phyloP scores from a whole-genome alignment of 2,888 invertebrate species.

The Eupithecia subumbrata region DNA sequence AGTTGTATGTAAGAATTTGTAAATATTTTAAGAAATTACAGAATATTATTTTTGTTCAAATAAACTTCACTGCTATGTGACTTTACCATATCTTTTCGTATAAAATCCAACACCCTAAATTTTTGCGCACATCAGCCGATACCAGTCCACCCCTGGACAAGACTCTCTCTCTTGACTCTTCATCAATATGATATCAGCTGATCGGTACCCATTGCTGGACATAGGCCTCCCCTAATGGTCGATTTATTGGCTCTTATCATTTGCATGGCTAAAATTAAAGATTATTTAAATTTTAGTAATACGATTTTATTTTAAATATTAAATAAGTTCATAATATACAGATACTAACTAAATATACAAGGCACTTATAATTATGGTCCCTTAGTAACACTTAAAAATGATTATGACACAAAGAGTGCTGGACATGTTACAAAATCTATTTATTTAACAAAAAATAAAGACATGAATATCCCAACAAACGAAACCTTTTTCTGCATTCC shows the following conservation, averaged over 20 bases:
- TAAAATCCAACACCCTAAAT: not conserved
- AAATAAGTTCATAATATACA: constrained; percentile 70
- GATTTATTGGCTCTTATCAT: not conserved
- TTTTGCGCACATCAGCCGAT: not conserved
- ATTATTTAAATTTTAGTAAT: constrained; percentile 47
- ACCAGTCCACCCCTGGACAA: not conserved
- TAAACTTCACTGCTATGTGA: constrained; percentile 78
- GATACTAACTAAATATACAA: constrained; percentile 66
- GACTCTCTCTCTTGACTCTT: too few species aligned
- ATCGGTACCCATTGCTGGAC: too few species aligned
- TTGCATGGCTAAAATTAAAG: constrained; percentile 8
- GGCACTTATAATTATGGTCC: constrained; percentile 82
- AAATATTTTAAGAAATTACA: constrained; percentile 79
- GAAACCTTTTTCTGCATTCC: not conserved
- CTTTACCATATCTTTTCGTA: constrained; percentile 58
- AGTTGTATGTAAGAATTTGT: constrained; percentile 78
- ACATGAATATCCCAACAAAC: not conserved
- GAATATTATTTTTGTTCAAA: constrained; percentile 83
- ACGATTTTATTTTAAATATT: constrained; percentile 57
- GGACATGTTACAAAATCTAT: constrained; percentile 11
- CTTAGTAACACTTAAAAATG: constrained; percentile 62
- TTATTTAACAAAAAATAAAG: constrained; percentile 5
- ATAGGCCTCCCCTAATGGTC: too few species aligned
- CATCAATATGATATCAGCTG: too few species aligned
- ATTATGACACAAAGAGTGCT: constrained; percentile 47